Evolutionary conservation across 2,888 invertebrate genomes (phyloP), one percentile per base, ranked within the genome.

Genomic region (Coleophora flavipennella): DNA sequence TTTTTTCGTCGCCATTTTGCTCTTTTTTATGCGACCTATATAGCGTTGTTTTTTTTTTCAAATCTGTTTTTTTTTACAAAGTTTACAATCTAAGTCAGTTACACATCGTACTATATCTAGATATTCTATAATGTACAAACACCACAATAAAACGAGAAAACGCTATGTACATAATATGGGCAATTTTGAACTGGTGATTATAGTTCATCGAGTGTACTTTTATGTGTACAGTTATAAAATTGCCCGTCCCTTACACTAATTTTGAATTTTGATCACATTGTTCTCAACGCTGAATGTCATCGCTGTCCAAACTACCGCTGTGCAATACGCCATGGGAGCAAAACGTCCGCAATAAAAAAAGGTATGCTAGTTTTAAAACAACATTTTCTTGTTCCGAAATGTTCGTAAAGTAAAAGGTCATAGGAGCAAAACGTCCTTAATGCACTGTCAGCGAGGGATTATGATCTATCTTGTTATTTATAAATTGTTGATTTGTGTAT

Each of bases 51-150:
- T 52, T 57, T 58, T 57, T 55, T 58, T 55, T 53, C 45, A 49
- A 51, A 48, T 52, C 46, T 51, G 51, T 56, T 59, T 55, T 46
- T 56, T 59, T 55, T 46, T 59, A 62, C 60, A 59, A 49, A 50
- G 54, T 53, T 50, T 55, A 57, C 53, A 59, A 51, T 37, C 49
- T 59, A 62, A 59, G 69, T 63, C 68, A 70, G 71, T 54, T 59
- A 67, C 63, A 67, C 56, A 57, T 52, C 32, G 51, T 53, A 44
- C 46, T 51, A 53, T 42, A 43, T 42, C 50, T 56, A 58, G 51
- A 27, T 47, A 45, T 50, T 52, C 39, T 41, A 47, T 10, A 54
- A 57, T 60, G 50, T 60, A 62, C 57, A 61, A 57, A 55, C 46
- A 44, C 39, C 52, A 8, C 13, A 33, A 13, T 33, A 10, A 7